These are phyloP conservation scores for Zosterops japonicus DNA, from an alignment of 2,113 vertebrate species.

Conservation along the genomic window DNA sequence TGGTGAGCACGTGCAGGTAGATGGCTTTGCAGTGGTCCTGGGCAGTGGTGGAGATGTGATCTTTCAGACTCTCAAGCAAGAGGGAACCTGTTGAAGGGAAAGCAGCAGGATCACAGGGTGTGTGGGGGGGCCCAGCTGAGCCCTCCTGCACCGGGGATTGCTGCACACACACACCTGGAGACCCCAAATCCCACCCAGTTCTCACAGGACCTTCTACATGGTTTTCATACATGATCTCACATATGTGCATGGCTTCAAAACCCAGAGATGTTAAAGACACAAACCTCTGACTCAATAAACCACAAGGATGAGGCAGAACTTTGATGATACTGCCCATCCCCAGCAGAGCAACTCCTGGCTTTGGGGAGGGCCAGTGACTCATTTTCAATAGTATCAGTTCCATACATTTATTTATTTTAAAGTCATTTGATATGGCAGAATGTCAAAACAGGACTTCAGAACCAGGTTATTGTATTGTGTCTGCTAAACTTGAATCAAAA, in stretches of 20 bases:
- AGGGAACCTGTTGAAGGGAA: slow-evolving; percentile 83
- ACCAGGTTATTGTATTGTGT: neutral
- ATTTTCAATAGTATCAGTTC: neutral
- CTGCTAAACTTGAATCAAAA: neutral
- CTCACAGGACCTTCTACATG: neutral
- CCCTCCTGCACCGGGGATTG: neutral
- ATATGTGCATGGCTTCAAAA: neutral
- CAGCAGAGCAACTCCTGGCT: neutral
- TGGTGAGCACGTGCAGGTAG: slow-evolving; percentile 97
- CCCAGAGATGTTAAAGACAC: neutral
- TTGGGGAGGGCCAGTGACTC: neutral
- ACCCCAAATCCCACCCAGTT: neutral
- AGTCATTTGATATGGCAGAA: neutral
- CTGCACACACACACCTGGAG: neutral
- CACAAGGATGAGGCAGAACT: neutral
- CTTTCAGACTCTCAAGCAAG: slow-evolving; percentile 96
- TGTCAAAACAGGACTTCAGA: neutral
- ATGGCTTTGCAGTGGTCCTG: slow-evolving; percentile 99
- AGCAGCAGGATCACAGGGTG: neutral
- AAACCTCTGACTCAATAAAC: neutral
- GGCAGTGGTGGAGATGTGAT: slow-evolving; percentile 94
- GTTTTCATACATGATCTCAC: neutral
- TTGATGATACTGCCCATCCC: neutral
- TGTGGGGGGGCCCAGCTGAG: neutral
- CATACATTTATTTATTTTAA: neutral